Conservation (phyloP, 2,113 vertebrate genomes). For the Pungitius pungitius region DNA sequence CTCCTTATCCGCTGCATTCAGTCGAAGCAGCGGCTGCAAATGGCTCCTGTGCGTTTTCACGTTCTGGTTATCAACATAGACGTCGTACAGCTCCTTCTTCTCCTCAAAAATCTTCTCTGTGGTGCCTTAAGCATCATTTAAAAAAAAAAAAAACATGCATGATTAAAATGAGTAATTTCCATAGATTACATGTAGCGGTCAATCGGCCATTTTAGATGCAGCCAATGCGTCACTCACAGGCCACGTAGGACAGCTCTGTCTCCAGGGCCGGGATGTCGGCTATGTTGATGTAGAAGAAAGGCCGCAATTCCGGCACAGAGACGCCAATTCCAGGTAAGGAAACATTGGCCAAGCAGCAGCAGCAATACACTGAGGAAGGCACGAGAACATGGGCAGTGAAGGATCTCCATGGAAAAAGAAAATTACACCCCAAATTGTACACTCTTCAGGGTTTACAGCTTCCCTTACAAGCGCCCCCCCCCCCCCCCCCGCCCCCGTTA, state of each 20-base stretch:
- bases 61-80: constrained; percentile 98
- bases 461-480: too few species aligned
- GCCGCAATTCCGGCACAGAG: constrained; percentile 91
- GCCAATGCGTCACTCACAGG: constrained; percentile 86
- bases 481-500: too few species aligned
- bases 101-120: constrained; percentile 99
- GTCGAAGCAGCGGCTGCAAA: constrained; percentile 89
- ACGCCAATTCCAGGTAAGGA: constrained; percentile 91
- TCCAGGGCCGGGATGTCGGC: constrained; percentile 93
- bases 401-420: background rate
- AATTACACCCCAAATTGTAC: background rate
- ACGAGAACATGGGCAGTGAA: background rate
- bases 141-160: constrained; percentile 27
- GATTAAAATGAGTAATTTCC: background rate
- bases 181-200: background rate
- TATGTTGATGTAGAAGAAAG: constrained; percentile 97
- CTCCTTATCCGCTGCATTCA: constrained; percentile 92
- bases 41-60: constrained; percentile 92
- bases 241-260: constrained; percentile 93
- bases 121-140: constrained; percentile 82
- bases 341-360: constrained; percentile 95
- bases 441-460: too few species aligned
- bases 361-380: constrained; percentile 90
- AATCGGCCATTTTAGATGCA: background rate
- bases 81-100: constrained; percentile 93